These are phyloP conservation scores for Gopherus evgoodei DNA, from an alignment of 2,113 vertebrate species.

Conservation along the genomic window DNA sequence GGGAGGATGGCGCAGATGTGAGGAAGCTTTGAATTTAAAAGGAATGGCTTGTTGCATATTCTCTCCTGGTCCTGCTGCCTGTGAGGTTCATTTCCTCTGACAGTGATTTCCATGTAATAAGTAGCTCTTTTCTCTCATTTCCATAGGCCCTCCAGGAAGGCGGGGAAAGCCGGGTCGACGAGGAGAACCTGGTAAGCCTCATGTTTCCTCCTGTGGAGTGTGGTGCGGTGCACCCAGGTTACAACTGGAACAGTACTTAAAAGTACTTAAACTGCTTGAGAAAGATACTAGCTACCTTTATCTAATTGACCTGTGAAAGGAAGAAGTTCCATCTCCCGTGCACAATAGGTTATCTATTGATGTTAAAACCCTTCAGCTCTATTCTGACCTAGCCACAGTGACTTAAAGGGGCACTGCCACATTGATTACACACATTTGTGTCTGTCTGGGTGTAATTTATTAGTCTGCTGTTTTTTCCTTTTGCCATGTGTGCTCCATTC, in stretches of 20 bases:
- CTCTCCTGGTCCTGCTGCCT: not conserved
- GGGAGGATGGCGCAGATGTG: not conserved
- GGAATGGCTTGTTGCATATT: not conserved
- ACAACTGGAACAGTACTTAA: not conserved
- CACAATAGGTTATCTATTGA: not conserved
- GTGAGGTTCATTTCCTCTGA: not conserved
- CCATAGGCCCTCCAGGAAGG: slow-evolving; percentile 91
- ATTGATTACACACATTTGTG: not conserved
- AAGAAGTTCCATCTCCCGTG: accelerated
- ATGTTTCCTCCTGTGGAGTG: accelerated
- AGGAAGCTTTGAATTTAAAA: not conserved
- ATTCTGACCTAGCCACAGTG: not conserved
- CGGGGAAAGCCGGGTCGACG: slow-evolving; percentile 91
- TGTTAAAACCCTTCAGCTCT: not conserved
- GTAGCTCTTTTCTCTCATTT: slow-evolving; percentile 47
- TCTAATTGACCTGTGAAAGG: accelerated
- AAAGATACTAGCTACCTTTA: accelerated
- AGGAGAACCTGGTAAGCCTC: slow-evolving; percentile 89
- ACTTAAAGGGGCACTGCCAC: not conserved
- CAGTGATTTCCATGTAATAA: not conserved
- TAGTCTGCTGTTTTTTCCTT: not conserved
- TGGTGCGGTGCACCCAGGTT: not conserved
- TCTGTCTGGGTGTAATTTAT: not conserved
- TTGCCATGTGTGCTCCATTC: not conserved
- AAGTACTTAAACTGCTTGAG: accelerated